Base-by-base conservation (phyloP, 37 sponge, comb jelly and placozoan genomes). In the Cliona cf. orientalis region DNA sequence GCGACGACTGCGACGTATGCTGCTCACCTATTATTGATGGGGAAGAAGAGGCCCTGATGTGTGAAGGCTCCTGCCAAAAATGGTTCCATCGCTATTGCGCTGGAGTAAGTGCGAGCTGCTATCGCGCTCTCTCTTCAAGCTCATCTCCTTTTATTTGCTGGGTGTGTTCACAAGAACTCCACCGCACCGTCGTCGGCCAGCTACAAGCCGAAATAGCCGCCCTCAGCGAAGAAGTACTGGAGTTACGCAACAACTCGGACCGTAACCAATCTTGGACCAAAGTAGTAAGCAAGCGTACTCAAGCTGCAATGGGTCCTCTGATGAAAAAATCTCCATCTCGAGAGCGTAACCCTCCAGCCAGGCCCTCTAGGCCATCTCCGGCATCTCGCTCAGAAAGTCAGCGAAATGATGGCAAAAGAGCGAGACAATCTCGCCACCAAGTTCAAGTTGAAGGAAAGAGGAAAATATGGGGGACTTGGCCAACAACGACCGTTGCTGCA, bases 71-170 rank as follows among this genome's bases (percentile, higher is more conserved):
- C 12, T 67, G 68, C 19, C 39, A 35, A 21, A 19, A 21, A 5
- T 36, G 39, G 39, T 29, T 67, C 5, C 68, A 67, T 33, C 36
- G 68, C 9, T 67, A 67, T 31, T 67, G 68, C 39, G 68, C 68
- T 35, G 68, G 68, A 5, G 68, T 67, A 14, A 49, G 14, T 49
- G 14, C 53, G 9, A 49, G 14, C 9, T 14, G 14, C 14, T 49
- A 19, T 49, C 14, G 14, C 14, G 53, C 9, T 19, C 53, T 49
- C 9, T 19, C 53, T 9, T 19, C 9, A 14, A 19, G 14, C 14
- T 19, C 53, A 49, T 19, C 53, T 14, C 53, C 53, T 14, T 49
- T 49, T 49, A 14, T 49, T 14, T 49, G 53, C 14, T 49, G 9
- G 14, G 9, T 49, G 14, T 49, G 53, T 49, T 49, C 53, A 19